phyloP scores from a whole-genome alignment of 2,797 vertebrate genomes.

The Coendou prehensilis region DNA sequence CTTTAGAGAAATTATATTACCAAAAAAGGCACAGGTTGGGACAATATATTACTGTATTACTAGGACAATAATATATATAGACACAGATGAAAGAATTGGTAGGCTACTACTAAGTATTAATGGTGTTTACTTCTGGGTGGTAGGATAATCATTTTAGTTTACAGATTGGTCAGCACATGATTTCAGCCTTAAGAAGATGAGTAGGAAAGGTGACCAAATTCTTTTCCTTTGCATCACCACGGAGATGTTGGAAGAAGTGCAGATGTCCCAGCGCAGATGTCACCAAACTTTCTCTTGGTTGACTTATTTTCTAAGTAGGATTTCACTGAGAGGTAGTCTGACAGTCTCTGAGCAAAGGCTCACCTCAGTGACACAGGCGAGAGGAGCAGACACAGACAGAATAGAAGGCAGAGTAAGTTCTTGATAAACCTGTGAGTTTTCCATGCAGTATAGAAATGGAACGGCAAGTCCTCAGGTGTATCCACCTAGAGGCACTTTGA shows the following conservation, averaged over 20 bases:
- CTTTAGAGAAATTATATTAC: not conserved
- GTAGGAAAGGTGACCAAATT: not conserved
- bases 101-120: not conserved
- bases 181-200: not conserved
- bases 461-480: not conserved
- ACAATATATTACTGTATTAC: not conserved
- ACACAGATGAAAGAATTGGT: not conserved
- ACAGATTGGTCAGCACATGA: not conserved
- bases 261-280: not conserved
- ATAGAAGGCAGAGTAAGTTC: not conserved
- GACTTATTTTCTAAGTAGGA: not conserved
- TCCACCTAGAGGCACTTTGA: not conserved
- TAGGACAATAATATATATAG: not conserved
- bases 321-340: not conserved
- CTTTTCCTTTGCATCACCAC: not conserved
- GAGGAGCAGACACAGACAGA: not conserved
- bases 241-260: not conserved
- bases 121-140: not conserved
- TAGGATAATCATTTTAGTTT: not conserved
- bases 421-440: not conserved
- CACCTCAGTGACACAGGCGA: not conserved
- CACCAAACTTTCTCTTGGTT: not conserved
- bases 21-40: not conserved
- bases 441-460: not conserved
- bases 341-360: not conserved